Conservation (phyloP, 2,888 invertebrate genomes). For the Carabus problematicus region DNA sequence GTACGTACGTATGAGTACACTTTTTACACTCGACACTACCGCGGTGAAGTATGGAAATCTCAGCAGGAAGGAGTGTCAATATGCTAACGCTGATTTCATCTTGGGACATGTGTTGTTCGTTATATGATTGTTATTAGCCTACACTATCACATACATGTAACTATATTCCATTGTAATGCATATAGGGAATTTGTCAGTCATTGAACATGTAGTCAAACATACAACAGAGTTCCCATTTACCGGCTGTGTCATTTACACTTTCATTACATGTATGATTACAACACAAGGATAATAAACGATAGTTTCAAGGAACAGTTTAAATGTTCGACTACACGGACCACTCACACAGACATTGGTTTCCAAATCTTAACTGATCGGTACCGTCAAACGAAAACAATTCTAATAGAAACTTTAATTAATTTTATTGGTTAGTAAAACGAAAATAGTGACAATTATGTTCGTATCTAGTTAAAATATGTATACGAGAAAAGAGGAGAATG, state of each 20-base stretch:
- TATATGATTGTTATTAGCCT: constrained; percentile 21
- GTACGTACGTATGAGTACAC: not conserved
- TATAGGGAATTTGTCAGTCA: not conserved
- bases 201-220: too few relatives aligned
- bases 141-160: constrained; percentile 7
- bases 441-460: constrained; percentile 26
- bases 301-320: too few relatives aligned
- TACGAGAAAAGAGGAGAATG: not conserved
- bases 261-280: too few relatives aligned
- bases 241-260: too few relatives aligned
- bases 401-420: constrained; percentile 30
- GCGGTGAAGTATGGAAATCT: constrained; percentile 9
- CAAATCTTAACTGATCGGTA: too few relatives aligned
- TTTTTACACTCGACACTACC: constrained; percentile 2
- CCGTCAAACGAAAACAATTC: not conserved
- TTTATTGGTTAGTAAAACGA: constrained; percentile 11
- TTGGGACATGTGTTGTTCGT: constrained; percentile 45
- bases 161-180: constrained; percentile 10
- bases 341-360: too few relatives aligned
- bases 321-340: too few relatives aligned
- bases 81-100: constrained; percentile 46
- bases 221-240: too few relatives aligned
- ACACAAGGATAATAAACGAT: too few relatives aligned
- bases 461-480: constrained; percentile 17
- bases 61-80: constrained; percentile 50